Conservation (phyloP, 1,140 invertebrate genomes). For the Papilio machaon region DNA sequence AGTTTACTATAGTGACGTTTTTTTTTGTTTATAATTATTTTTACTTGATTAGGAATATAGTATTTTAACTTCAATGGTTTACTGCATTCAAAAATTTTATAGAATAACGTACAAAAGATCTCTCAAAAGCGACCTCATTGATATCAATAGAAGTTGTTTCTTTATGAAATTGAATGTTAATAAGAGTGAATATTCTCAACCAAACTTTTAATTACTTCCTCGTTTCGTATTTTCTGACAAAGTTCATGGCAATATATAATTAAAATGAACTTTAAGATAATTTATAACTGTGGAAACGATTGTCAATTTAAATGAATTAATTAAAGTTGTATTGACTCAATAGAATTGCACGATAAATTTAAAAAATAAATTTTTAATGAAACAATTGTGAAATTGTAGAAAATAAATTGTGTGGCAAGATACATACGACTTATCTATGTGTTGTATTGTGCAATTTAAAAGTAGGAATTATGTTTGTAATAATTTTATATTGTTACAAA, state of each 20-base stretch:
- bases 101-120: neutral
- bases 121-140: neutral
- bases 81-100: neutral
- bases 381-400: no score
- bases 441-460: no score
- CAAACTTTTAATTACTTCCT: constrained; percentile 19
- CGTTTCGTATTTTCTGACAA: neutral
- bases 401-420: no score
- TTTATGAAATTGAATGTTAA: constrained; percentile 19
- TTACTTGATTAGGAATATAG: no score
- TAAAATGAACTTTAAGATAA: neutral
- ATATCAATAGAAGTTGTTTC: constrained; percentile 10
- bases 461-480: no score
- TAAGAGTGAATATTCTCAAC: constrained; percentile 2
- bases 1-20: neutral
- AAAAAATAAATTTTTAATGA: no score
- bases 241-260: neutral
- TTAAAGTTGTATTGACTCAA: neutral
- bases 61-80: no score
- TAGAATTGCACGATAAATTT: no score
- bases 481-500: no score
- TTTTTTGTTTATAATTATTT: neutral
- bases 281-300: neutral
- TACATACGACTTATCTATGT: no score
- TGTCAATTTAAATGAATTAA: constrained; percentile 1